Evolutionary conservation across 2,113 vertebrate species (phyloP).

Genomic region (Collichthys lucidus): DNA sequence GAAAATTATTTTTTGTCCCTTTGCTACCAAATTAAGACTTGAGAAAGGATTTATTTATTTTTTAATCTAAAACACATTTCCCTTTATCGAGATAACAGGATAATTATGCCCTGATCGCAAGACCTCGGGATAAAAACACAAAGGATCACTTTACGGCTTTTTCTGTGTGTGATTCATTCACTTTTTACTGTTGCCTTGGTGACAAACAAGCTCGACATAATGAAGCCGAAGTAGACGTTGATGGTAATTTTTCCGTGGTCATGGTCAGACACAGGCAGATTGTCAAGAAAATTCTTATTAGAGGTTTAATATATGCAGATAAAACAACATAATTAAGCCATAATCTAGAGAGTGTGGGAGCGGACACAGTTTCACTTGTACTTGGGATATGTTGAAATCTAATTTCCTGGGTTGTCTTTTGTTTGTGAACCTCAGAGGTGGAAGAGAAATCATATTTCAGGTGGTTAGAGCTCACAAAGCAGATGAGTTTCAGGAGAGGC

Average conservation of each 20-base stretch:
- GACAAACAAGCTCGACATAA: background rate
- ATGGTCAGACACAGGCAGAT: background rate
- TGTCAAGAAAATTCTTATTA: slow-evolving; percentile 6
- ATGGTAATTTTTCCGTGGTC: background rate
- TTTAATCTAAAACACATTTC: background rate
- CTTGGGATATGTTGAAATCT: slow-evolving; percentile 36
- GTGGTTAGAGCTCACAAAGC: slow-evolving; percentile 45
- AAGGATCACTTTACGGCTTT: background rate
- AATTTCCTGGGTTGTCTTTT: slow-evolving; percentile 38
- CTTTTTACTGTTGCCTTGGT: background rate
- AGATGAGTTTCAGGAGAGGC: slow-evolving; percentile 33
- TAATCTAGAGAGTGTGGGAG: slow-evolving; percentile 5
- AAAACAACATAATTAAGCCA: slow-evolving; percentile 15
- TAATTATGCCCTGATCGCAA: slow-evolving; percentile 4
- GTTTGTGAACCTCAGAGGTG: slow-evolving; percentile 34
- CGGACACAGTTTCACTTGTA: background rate
- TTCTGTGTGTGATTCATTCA: too few species aligned
- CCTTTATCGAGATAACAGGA: background rate
- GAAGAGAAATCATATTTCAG: slow-evolving; percentile 40
- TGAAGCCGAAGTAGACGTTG: background rate
- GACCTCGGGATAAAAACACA: background rate
- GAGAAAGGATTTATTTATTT: background rate
- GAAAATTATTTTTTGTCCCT: slow-evolving; percentile 33
- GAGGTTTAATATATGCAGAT: slow-evolving; percentile 10
- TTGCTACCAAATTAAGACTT: slow-evolving; percentile 13